Percentiles rank a stretch among this genome's conserved stretches.
Evolutionary conservation across 2,113 vertebrate species (phyloP).

Genomic region (Microcebus murinus): DNA sequence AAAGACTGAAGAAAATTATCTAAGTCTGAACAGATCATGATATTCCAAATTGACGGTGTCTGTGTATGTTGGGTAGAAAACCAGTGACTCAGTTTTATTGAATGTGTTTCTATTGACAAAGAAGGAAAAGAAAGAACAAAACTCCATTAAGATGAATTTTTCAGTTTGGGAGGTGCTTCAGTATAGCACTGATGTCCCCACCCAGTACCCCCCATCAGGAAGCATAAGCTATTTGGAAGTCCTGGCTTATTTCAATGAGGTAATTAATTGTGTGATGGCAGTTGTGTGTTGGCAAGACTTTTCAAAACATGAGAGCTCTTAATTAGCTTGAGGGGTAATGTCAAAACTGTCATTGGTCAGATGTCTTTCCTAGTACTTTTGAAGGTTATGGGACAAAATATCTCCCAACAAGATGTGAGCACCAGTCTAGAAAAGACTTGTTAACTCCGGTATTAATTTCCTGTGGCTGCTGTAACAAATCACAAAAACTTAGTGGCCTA

Average conservation of each 20-base stretch:
- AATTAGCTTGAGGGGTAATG: not conserved
- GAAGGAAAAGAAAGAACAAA: not conserved
- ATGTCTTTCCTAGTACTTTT: conserved; percentile 9
- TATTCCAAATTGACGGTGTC: not conserved
- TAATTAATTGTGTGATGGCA: not conserved
- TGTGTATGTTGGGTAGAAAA: not conserved
- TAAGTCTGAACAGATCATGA: not conserved
- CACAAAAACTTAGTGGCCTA: not conserved
- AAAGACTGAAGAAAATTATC: not conserved
- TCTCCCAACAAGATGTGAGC: not conserved
- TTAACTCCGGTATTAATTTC: not conserved
- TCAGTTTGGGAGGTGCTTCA: not conserved
- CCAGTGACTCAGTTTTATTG: not conserved
- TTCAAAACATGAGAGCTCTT: not conserved
- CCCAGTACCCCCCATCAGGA: too few species aligned
- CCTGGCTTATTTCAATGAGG: not conserved
- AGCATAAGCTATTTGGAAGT: not conserved
- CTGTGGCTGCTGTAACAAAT: not conserved
- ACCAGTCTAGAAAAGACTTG: not conserved
- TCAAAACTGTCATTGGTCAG: not conserved
- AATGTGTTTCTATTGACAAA: not conserved
- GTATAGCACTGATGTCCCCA: not conserved
- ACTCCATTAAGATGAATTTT: not conserved
- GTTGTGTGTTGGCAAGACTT: not conserved
- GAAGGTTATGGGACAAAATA: not conserved